Conservation (phyloP, 1,140 invertebrate species). For the Anadara kagoshimensis region DNA sequence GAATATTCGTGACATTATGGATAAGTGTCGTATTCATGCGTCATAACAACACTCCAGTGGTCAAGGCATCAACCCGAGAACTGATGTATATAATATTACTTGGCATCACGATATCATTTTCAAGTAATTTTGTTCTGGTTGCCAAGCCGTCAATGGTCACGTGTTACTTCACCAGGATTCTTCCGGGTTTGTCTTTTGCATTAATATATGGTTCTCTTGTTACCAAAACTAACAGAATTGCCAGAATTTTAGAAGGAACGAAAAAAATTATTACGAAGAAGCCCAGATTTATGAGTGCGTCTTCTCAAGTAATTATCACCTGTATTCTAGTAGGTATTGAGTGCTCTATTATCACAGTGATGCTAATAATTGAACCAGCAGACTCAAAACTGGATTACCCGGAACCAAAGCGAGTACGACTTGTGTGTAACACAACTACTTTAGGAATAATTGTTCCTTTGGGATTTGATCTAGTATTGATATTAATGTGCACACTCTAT, state of each 20-base stretch:
- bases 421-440: slow-evolving; percentile 83
- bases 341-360: slow-evolving; percentile 80
- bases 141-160: slow-evolving; percentile 81
- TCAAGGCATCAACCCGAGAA: slow-evolving; percentile 86
- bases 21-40: slow-evolving; percentile 79
- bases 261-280: slow-evolving; percentile 87
- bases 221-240: slow-evolving; percentile 91
- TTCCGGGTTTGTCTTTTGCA: slow-evolving; percentile 86
- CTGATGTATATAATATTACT: slow-evolving; percentile 85
- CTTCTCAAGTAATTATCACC: slow-evolving; percentile 82
- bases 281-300: slow-evolving; percentile 80
- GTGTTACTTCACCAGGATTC: slow-evolving; percentile 81
- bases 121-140: slow-evolving; percentile 82
- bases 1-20: slow-evolving; percentile 80
- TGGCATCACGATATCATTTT: slow-evolving; percentile 79
- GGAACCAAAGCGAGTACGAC: slow-evolving; percentile 66
- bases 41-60: slow-evolving; percentile 85
- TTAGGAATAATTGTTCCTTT: slow-evolving; percentile 85
- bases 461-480: slow-evolving; percentile 86
- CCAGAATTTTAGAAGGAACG: slow-evolving; percentile 86
- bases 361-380: slow-evolving; percentile 83
- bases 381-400: slow-evolving; percentile 79
- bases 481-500: slow-evolving; percentile 87
- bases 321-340: slow-evolving; percentile 82
- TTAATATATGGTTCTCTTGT: slow-evolving; percentile 89